phyloP scores from a whole-genome alignment of 2,113 vertebrate species.

The Myiozetetes cayanensis region DNA sequence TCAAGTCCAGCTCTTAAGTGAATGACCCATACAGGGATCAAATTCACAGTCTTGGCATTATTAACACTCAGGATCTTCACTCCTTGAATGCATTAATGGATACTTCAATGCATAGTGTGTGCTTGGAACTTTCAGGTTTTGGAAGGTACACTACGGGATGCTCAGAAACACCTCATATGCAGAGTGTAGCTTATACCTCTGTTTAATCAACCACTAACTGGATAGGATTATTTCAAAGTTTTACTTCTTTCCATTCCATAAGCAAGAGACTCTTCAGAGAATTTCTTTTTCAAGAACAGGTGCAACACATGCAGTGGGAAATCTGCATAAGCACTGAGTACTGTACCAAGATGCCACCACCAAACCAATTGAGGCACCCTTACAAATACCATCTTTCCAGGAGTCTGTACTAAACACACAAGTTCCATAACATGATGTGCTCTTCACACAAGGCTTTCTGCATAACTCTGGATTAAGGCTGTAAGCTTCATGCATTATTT shows the following conservation, averaged over 20 bases:
- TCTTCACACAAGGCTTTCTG: neutral
- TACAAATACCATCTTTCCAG: neutral
- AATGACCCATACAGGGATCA: neutral
- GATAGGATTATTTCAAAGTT: neutral
- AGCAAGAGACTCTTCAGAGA: neutral
- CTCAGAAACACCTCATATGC: neutral
- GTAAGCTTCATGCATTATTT: neutral
- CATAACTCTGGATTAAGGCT: neutral
- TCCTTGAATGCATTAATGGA: neutral
- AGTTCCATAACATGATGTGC: neutral
- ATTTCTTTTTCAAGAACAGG: neutral
- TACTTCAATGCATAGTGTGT: neutral
- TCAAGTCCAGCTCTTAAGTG: neutral
- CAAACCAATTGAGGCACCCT: neutral
- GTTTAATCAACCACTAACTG: neutral
- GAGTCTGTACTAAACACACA: neutral
- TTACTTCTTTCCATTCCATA: neutral
- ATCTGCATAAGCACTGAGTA: neutral
- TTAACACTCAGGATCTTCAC: neutral
- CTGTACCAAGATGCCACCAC: neutral
- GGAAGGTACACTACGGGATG: neutral
- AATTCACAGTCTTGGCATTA: neutral
- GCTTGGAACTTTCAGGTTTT: neutral
- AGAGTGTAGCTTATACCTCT: neutral
- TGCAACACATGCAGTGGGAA: neutral